Evolutionary conservation across 2,113 vertebrate species (phyloP).

Genomic region (Barnardius zonarius): DNA sequence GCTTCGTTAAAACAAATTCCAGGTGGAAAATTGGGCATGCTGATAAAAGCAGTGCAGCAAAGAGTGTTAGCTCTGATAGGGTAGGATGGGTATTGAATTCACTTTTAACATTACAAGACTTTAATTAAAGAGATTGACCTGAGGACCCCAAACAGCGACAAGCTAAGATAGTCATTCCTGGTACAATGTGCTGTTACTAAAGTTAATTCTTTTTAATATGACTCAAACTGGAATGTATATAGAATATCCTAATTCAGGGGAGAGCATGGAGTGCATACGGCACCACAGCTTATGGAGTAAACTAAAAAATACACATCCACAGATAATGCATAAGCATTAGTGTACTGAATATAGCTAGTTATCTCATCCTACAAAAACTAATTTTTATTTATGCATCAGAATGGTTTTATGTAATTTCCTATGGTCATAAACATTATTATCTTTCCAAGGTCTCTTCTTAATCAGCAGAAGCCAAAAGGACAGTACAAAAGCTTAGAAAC

Average conservation of each 20-base stretch:
- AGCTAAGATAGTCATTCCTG: conserved; percentile 36
- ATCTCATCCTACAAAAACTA: neutral
- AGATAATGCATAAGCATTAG: neutral
- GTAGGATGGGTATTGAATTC: conserved; percentile 64
- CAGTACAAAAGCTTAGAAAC: rapidly evolving
- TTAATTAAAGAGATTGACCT: conserved; percentile 72
- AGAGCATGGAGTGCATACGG: neutral
- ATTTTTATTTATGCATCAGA: neutral
- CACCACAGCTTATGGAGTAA: neutral
- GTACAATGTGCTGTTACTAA: neutral
- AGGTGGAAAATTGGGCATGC: conserved; percentile 66
- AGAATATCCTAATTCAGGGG: neutral
- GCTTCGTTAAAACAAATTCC: conserved; percentile 68
- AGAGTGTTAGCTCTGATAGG: conserved; percentile 63
- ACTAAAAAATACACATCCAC: neutral
- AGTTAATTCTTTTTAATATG: conserved; percentile 47
- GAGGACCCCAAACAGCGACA: conserved; percentile 50
- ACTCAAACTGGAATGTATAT: neutral
- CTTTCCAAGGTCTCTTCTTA: neutral
- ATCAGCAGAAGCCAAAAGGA: neutral
- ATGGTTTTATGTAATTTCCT: neutral
- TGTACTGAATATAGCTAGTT: neutral
- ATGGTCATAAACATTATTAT: neutral
- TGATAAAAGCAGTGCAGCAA: conserved; percentile 64
- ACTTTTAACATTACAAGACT: conserved; percentile 60